Percentiles rank a stretch among this genome's conserved stretches.
phyloP scores from a whole-genome alignment of 2,113 vertebrate genomes.

The Callithrix jacchus region DNA sequence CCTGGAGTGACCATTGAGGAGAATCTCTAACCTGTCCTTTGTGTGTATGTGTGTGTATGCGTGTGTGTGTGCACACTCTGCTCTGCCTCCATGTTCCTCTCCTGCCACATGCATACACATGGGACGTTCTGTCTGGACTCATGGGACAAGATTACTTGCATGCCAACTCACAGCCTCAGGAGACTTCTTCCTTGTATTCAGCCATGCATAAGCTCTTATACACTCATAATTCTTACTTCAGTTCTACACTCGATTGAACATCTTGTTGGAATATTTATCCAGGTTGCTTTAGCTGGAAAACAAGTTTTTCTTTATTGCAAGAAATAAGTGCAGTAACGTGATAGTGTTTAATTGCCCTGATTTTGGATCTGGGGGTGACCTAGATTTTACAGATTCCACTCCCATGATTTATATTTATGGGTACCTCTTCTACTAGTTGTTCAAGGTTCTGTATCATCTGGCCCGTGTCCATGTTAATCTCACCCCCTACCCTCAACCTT shows the following conservation, averaged over 20 bases:
- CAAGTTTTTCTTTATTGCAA: background rate
- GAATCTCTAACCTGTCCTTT: background rate
- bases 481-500: background rate
- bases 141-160: background rate
- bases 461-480: background rate
- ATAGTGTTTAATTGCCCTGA: background rate
- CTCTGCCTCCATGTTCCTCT: background rate
- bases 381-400: background rate
- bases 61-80: background rate
- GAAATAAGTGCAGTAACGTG: background rate
- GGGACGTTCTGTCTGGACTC: background rate
- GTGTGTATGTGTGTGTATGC: background rate
- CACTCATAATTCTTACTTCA: background rate
- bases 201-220: background rate
- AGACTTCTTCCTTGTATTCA: no score
- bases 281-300: background rate
- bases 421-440: background rate
- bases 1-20: background rate
- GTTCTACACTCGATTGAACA: background rate
- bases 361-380: background rate
- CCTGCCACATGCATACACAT: background rate
- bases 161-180: background rate
- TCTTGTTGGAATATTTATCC: background rate
- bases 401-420: background rate
- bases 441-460: background rate